Conservation (phyloP, 2,888 invertebrate species). For the Minunthozetes semirufus region DNA sequence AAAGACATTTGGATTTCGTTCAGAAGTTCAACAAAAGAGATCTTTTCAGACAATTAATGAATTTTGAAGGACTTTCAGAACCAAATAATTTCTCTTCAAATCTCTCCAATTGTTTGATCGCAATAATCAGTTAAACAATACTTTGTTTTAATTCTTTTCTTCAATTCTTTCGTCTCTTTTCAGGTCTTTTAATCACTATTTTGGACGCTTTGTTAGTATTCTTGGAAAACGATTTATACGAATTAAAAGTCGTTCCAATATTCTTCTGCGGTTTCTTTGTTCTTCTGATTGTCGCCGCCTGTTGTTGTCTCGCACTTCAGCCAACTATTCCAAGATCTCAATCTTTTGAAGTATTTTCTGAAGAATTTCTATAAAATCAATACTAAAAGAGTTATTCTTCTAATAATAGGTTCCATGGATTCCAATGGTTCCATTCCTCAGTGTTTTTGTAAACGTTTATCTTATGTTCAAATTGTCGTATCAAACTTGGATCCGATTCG, state of each 20-base stretch:
- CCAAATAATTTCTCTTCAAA: constrained; percentile 40
- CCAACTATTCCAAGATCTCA: constrained; percentile 1
- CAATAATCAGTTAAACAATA: constrained; percentile 37
- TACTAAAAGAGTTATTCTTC: constrained; percentile 42
- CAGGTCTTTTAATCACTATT: constrained; percentile 43
- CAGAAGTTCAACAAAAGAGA: constrained; percentile 37
- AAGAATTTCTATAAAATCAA: neutral
- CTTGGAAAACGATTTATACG: constrained; percentile 43
- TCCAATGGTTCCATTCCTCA: constrained; percentile 70
- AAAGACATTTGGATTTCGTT: constrained; percentile 25
- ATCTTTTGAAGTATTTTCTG: constrained; percentile 26
- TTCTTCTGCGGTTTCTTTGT: neutral
- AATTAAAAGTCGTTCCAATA: constrained; percentile 28
- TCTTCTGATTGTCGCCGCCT: constrained; percentile 22
- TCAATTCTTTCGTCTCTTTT: constrained; percentile 1
- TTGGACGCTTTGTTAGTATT: constrained; percentile 44
- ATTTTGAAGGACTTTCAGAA: constrained; percentile 36
- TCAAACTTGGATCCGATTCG: constrained; percentile 75
- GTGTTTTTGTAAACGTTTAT: constrained; percentile 73
- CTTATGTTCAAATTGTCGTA: constrained; percentile 71
- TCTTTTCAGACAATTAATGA: constrained; percentile 39
- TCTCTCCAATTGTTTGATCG: constrained; percentile 40
- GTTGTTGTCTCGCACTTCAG: constrained; percentile 30
- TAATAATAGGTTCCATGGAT: constrained; percentile 68
- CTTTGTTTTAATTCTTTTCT: neutral